A percentile compares a stretch with the other conserved stretches of the same genome.
These are phyloP conservation scores for Phylloscopus trochilus DNA, from an alignment of 2,113 vertebrate species.

Conservation along the genomic window DNA sequence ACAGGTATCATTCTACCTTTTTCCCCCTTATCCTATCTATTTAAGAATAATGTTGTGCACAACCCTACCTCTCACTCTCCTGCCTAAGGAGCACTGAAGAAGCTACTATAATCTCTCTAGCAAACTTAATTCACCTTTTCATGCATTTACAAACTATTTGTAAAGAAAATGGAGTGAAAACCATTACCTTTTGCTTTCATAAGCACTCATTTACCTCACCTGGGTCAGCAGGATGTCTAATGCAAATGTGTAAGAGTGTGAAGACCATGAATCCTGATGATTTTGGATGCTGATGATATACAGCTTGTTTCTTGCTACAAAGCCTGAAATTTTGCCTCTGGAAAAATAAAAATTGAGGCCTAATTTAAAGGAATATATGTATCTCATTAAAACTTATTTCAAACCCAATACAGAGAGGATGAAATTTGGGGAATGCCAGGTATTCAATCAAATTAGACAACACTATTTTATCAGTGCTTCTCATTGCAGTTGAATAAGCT, in stretches of 20 bases:
- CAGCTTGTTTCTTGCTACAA: not conserved
- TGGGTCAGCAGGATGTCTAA: not conserved
- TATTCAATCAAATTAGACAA: not conserved
- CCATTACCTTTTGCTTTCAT: not conserved
- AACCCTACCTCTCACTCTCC: not conserved
- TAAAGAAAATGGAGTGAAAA: not conserved
- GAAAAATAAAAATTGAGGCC: not conserved
- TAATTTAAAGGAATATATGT: not conserved
- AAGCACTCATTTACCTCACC: not conserved
- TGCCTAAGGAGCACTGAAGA: not conserved
- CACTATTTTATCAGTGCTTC: not conserved
- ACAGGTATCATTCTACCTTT: not conserved
- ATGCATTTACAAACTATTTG: not conserved
- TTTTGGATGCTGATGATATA: not conserved
- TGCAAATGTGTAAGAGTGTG: not conserved
- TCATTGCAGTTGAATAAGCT: not conserved
- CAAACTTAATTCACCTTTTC: not conserved
- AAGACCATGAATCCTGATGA: not conserved
- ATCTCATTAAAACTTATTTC: not conserved
- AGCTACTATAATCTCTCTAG: not conserved
- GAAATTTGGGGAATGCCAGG: not conserved
- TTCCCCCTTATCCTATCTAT: not conserved
- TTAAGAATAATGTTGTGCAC: not conserved
- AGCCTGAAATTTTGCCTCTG: not conserved
- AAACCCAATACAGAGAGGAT: not conserved